These are phyloP conservation scores for Tyrophagus putrescentiae DNA, from an alignment of 1,140 invertebrate species.

Conservation along the genomic window DNA sequence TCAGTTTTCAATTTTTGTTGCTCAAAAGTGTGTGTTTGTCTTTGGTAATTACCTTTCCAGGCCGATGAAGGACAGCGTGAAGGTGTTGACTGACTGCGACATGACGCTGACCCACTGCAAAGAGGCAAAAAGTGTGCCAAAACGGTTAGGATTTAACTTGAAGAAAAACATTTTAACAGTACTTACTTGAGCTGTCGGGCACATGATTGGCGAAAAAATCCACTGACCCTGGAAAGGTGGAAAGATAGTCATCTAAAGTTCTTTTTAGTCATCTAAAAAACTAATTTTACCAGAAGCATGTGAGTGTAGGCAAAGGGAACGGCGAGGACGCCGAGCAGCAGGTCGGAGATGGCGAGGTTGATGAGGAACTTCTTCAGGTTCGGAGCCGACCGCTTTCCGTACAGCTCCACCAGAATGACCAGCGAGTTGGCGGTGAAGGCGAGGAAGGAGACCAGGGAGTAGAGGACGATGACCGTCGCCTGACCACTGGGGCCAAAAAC, in stretches of 20 bases:
- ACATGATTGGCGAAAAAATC: constrained; percentile 35
- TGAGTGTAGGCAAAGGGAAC: constrained; percentile 38
- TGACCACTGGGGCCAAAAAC: constrained; percentile 27
- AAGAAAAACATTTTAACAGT: too few species aligned
- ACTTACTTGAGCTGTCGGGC: constrained; percentile 34
- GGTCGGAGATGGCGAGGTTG: constrained; percentile 36
- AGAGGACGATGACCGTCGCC: constrained; percentile 31
- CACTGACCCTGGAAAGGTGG: constrained; percentile 30
- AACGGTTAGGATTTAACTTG: too few species aligned
- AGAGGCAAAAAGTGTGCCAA: too few species aligned
- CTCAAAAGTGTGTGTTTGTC: too few species aligned
- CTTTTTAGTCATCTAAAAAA: neutral
- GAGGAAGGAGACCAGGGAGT: constrained; percentile 32
- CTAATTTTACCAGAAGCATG: constrained; percentile 32
- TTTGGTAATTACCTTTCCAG: constrained; percentile 36
- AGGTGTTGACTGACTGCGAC: constrained; percentile 35
- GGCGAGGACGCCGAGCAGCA: constrained; percentile 36
- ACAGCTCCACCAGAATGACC: constrained; percentile 33
- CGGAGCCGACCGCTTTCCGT: constrained; percentile 32
- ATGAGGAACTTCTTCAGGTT: constrained; percentile 35
- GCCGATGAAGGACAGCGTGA: constrained; percentile 36
- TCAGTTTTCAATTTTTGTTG: too few species aligned
- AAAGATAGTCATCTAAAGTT: neutral
- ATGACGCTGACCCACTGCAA: too few species aligned
- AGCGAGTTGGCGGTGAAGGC: constrained; percentile 33